Evolutionary conservation across 2,888 invertebrate genomes (phyloP), one percentile per base, ranked within the genome.

Genomic region (Andricus quercusramuli): DNA sequence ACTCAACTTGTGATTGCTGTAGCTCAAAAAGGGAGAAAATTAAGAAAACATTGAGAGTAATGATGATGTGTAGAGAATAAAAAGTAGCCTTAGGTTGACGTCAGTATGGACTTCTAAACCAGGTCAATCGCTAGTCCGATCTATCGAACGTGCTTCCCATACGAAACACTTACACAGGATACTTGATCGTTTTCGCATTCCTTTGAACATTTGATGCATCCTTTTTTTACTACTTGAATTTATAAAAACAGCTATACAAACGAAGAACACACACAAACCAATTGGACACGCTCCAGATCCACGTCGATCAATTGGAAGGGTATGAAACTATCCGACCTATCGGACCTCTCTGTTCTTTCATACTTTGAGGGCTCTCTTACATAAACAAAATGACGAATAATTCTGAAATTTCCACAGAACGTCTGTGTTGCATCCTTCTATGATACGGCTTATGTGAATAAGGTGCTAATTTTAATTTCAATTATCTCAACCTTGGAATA

Each of bases 101-200:
- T 56, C 74, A 74, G 74, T 74, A 74, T 56, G 83, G 86, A 85
- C 82, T 84, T 86, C 85, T 85, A 87, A 90, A 90, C 87, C 89
- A 88, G 90, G 90, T 90, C 90, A 89, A 89, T 90, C 89, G 87
- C 88, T 84, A 87, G 87, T 86, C 88, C 87, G 86, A 88, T 85
- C 88, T 87, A 85, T 86, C 83, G 86, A 88, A 90, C 88, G 90
- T 90, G 89, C 85, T 85, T 74, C 44, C 86, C 83, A 84, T 89
- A 84, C 86, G 83, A 86, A 85, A 83, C 79, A 83, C 78, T 78
- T 78, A 78, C 79, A 78, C 66, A 51, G 22, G 68, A n/a, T 44
- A 78, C 56, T 66, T 79, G 67, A 80, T 80, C 82, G 77, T 79
- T 56, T 74, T 41, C 15, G 15, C 76, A 67, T 76, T 78, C 78